These are phyloP conservation scores for Craniophora ligustri DNA, from an alignment of 2,888 invertebrate genomes.

Conservation along the genomic window DNA sequence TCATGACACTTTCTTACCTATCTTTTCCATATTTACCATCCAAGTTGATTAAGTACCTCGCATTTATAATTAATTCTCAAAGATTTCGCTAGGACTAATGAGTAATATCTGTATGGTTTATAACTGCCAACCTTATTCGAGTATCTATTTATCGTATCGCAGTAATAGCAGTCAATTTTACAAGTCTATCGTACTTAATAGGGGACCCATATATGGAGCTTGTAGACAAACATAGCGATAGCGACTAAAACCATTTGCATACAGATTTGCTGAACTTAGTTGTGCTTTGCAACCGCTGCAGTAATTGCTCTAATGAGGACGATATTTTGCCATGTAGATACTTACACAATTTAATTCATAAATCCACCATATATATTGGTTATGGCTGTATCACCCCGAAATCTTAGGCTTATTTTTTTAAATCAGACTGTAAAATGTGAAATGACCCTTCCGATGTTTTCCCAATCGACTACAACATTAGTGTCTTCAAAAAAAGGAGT, in stretches of 20 bases:
- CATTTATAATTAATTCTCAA: conserved; percentile 23
- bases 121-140: conserved; percentile 27
- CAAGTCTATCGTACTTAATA: conserved; percentile 59
- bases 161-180: conserved; percentile 55
- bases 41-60: conserved; percentile 7
- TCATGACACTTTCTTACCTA: too few relatives aligned
- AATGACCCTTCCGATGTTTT: too few relatives aligned
- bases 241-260: conserved; percentile 64
- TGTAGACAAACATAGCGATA: conserved; percentile 63
- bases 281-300: conserved; percentile 24
- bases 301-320: conserved; percentile 24
- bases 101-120: conserved; percentile 23
- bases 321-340: conserved; percentile 20
- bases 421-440: too few relatives aligned
- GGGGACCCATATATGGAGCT: conserved; percentile 54
- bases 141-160: conserved; percentile 36
- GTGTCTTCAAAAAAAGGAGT: too few relatives aligned
- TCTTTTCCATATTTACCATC: not conserved
- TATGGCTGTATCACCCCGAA: too few relatives aligned
- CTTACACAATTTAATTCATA: too few relatives aligned
- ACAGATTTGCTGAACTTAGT: conserved; percentile 55
- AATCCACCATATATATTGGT: too few relatives aligned
- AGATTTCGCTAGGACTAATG: conserved; percentile 14
- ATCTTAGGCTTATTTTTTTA: too few relatives aligned
- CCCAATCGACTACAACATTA: too few relatives aligned